Base-by-base conservation (phyloP, 2,113 vertebrate species). In the Nansenia antarctica region DNA sequence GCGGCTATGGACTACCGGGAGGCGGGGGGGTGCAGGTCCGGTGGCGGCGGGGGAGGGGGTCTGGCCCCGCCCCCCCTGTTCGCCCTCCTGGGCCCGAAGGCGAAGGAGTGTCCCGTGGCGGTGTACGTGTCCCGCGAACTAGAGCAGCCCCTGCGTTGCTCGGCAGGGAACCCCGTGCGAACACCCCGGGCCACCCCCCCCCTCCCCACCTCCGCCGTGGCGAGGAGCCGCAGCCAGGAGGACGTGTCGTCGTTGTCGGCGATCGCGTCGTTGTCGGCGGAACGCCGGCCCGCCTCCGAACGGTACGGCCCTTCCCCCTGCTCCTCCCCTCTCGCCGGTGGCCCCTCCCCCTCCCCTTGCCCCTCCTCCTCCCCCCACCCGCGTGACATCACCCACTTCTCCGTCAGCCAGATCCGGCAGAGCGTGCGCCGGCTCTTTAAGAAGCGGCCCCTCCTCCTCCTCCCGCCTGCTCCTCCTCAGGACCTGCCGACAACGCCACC, bases 1-100 rank as follows among this genome's bases (percentile, higher is more conserved):
- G 92, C 72, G 2, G 89, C 84, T 0, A 94, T 93, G 74, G 98
- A 99, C 90, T 99, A 99, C 77, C 90, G 97, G 58, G 96, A 96
- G 70, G 90, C 96, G 0, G 86, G 89, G 32, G n/a, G n/a, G n/a
- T n/a, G n/a, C n/a, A 88, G 86, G 20, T 88, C 82, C 0, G 90
- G 86, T 0, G 54, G 87, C 57, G n/a, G n/a, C n/a, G n/a, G n/a
- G n/a, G n/a, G n/a, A n/a, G n/a, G n/a, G n/a, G n/a, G n/a, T n/a
- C n/a, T n/a, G n/a, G n/a, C n/a, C n/a, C n/a, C n/a, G n/a, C 84
- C 86, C 52, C 81, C 87, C 0, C 69, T 76, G 3, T 82, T 92
- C 2, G 11, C 87, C 24, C 92, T 94, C 60, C 69, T 83, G 1
- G 62, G 82, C 0, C 65, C 86, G 4, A 88, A 88, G 42, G 65